Evolutionary conservation across 1,140 invertebrate species (phyloP), one percentile per base, ranked within the genome.

Genomic region (Megathymus violae): DNA sequence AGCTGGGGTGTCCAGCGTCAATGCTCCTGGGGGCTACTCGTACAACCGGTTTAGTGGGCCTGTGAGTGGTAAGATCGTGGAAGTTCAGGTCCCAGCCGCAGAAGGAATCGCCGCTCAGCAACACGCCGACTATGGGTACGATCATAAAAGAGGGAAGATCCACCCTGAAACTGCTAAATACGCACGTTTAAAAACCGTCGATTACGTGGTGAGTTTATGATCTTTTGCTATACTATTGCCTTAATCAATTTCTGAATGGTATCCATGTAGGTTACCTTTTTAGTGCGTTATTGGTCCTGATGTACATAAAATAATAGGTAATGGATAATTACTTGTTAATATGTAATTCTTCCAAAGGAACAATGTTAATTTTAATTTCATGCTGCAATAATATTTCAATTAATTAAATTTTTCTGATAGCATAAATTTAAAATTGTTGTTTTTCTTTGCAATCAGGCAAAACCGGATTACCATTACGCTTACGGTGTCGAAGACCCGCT

Each of bases 401-500:
- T n/a, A n/a, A n/a, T n/a, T n/a, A n/a, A n/a, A n/a, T n/a, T n/a
- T n/a, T n/a, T n/a, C n/a, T n/a, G n/a, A n/a, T n/a, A n/a, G n/a
- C n/a, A n/a, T n/a, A n/a, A n/a, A n/a, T n/a, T n/a, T n/a, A n/a
- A 1, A 22, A 25, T 9, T 17, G n/a, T 14, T 11, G 5, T 22
- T n/a, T 2, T 61, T 16, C 10, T 36, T 5, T 27, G 0, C 13
- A 22, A 52, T 4, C 62, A 93, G 92, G 94, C 94, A 4, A 93
- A 93, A 71, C 94, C 94, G 3, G 94, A 94, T 75, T 95, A 95
- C 68, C 91, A 92, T 25, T 95, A 94, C 78, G 91, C 93, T 0
- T 95, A 95, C 76, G 94, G 94, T 34, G 94, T 95, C 9, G 92
- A 94, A 62, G 95, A 95, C 84, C 93, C 94, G 1, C 88, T 92